Percentiles rank a stretch among this genome's conserved stretches.
Conservation (phyloP, 2,888 invertebrate genomes). For the Leptinotarsa juncta region DNA sequence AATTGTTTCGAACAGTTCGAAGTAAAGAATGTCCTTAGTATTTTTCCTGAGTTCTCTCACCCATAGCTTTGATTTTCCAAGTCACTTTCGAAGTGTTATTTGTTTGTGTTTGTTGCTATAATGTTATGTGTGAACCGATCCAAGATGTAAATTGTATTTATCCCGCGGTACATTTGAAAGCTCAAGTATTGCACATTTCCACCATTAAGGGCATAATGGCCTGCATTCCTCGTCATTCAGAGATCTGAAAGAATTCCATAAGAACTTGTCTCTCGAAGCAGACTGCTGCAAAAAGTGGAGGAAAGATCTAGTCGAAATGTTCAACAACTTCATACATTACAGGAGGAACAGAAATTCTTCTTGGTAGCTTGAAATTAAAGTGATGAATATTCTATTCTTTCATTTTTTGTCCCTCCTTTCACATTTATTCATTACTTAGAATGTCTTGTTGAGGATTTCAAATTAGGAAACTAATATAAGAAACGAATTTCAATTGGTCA, state of each 20-base stretch:
- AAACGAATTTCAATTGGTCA: too few relatives aligned
- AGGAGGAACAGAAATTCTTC: not conserved
- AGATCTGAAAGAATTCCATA: conserved; percentile 56
- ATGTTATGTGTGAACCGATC: conserved; percentile 58
- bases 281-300: conserved; percentile 45
- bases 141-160: conserved; percentile 56
- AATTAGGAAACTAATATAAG: too few relatives aligned
- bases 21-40: not conserved
- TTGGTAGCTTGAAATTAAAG: not conserved
- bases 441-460: too few relatives aligned
- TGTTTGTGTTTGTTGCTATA: conserved; percentile 38
- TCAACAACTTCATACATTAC: conserved; percentile 28
- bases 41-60: not conserved
- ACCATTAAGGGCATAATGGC: conserved; percentile 56
- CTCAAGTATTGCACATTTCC: conserved; percentile 58
- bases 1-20: too few relatives aligned
- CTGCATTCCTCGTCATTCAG: conserved; percentile 58
- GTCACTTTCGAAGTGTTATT: not conserved
- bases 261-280: conserved; percentile 52
- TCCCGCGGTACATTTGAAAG: conserved; percentile 55
- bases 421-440: too few relatives aligned
- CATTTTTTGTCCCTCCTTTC: not conserved
- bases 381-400: not conserved
- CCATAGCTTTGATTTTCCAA: not conserved
- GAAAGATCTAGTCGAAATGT: conserved; percentile 24